Base-by-base conservation (phyloP, 2,797 vertebrate genomes). In the Periophthalmus magnuspinnatus region DNA sequence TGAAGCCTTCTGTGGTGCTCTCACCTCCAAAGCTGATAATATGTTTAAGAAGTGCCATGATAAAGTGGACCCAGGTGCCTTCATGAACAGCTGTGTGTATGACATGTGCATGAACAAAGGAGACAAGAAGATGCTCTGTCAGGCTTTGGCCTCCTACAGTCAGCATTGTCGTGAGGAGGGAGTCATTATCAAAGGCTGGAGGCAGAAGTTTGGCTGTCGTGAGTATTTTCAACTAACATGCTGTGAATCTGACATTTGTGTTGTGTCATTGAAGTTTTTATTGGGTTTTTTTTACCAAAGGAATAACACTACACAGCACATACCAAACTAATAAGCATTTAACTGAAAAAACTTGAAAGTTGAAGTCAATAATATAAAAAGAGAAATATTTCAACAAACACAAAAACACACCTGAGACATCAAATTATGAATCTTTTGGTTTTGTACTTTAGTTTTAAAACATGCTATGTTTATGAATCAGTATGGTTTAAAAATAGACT, bases 21-120 rank as follows among this genome's bases (percentile, higher is more conserved):
- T 97, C 21, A 78, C 77, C 17, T 72, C 77, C 13, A 82, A 81
- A 55, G 65, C 67, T 13, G 60, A 76, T 0, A 82, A 89, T 6
- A 83, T 93, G 1, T 97, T 97, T 9, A 2, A 52, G 0, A 1
- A 0, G 0, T 97, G 96, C 65, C 93, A 93, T 0, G 3, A 19
- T 1, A 3, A 75, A 50, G 0, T 96, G 33, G 54, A 90, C 45
- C 95, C 95, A 0, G 3, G 56, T 0, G 2, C 79, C 34, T 95
- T 94, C 55, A 74, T 93, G 81, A 61, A 93, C 17, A 92, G 86
- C 65, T 97, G 96, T 6, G 74, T 93, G 45, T 91, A 90, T 0
- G 95, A 97, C 74, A 73, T 96, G 69, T 96, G 95, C 57, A 38
- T 85, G 8, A 87, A 67, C 8, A 81, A 86, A 0, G 94, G 95